Evolutionary conservation across 2,888 invertebrate species (phyloP), one percentile per base, ranked within the genome.

Genomic region (Drosophila anomalata): DNA sequence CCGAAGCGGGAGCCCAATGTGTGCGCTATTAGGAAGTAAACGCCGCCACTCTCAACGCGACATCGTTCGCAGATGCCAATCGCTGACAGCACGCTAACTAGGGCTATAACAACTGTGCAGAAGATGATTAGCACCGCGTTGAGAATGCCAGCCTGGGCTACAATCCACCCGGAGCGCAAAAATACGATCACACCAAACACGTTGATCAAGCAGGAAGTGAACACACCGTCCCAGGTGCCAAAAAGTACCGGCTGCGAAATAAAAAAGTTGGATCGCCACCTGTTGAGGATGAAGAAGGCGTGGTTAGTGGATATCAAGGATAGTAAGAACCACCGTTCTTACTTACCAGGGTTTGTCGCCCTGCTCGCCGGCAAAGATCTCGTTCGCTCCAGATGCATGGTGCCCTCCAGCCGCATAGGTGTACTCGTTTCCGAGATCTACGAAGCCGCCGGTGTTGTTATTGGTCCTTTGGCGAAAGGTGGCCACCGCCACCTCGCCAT

Each of bases 111-210:
- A 52, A 98, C 98, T 93, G 97, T 96, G 89, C 95, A 95, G 86
- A 97, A 93, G 72, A 97, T 95, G 83, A 97, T 96, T 76, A 96
- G 92, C 70, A 96, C 94, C 63, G 96, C 96, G 93, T 96, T 94
- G 54, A 96, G 92, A 79, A 96, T 94, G 65, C 97, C 97, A 73
- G 97, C 97, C 92, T 97, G 96, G 42, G 96, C 98, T 55, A 99
- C 98, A 89, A 99, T 97, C 99, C 99, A 99, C 74, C 99, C 99
- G 71, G 98, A 97, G 85, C 99, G 93, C 67, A 99, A 93, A 92
- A 99, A 99, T 69, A 99, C 98, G 91, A 99, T 98, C 0, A 99
- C 98, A n/a, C 99, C 98, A 93, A 99, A 98, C 65, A 99, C 97
- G 92, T 99, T 99, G 89, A 99, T 98, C 87, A 99, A 95, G 90